Conservation (phyloP, 64 coral and sea anemone species). For the Exaiptasia diaphana region DNA sequence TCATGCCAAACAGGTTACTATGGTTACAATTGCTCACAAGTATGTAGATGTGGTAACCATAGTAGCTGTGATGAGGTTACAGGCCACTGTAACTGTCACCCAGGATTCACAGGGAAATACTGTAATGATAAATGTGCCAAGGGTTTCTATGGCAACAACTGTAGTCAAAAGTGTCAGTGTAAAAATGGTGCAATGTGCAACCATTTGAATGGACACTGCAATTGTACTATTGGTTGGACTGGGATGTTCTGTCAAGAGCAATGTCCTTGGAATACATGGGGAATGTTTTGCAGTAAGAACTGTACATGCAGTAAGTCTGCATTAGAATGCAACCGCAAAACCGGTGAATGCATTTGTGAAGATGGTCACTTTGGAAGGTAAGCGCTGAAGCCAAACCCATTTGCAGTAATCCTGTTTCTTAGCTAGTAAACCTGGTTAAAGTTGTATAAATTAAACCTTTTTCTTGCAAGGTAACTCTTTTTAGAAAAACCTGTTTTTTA, state of each 20-base stretch:
- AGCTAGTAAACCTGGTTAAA: too few species aligned
- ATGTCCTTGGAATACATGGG: slow-evolving; percentile 68
- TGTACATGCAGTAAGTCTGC: slow-evolving; percentile 62
- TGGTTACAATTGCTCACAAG: slow-evolving; percentile 62
- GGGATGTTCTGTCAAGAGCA: slow-evolving; percentile 77
- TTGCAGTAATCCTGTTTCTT: not conserved
- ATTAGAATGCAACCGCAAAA: slow-evolving; percentile 62
- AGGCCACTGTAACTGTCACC: slow-evolving; percentile 64
- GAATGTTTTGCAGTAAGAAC: slow-evolving; percentile 38
- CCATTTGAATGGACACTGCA: slow-evolving; percentile 52
- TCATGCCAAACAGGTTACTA: slow-evolving; percentile 70
- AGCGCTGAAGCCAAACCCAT: not conserved
- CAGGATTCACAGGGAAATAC: slow-evolving; percentile 58
- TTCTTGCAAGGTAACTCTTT: too few species aligned
- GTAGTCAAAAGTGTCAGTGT: slow-evolving; percentile 83
- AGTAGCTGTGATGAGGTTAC: slow-evolving; percentile 69
- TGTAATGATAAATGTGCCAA: slow-evolving; percentile 55
- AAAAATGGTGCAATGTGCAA: slow-evolving; percentile 57
- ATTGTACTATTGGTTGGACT: slow-evolving; percentile 71
- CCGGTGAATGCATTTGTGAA: slow-evolving; percentile 68
- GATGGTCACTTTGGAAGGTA: slow-evolving; percentile 70
- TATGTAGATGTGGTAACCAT: slow-evolving; percentile 56
- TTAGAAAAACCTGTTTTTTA: too few species aligned
- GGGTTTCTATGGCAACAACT: slow-evolving; percentile 89
- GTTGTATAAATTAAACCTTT: too few species aligned